Conservation (phyloP, 2,113 vertebrate species). For the Myrmecobius fasciatus region DNA sequence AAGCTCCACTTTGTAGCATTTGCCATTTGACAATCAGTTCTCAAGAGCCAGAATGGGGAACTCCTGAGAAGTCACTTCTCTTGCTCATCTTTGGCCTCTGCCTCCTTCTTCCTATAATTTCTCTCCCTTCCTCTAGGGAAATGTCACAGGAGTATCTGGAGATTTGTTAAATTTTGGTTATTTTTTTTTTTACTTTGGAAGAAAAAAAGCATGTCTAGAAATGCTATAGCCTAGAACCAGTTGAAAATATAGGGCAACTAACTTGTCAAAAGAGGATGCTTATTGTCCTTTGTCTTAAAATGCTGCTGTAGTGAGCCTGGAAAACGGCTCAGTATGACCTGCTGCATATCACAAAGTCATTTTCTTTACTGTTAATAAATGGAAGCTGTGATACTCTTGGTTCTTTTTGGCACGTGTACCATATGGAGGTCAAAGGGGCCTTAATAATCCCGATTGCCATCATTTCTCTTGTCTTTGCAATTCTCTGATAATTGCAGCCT, state of each 20-base stretch:
- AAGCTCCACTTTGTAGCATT: background rate
- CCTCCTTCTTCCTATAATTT: background rate
- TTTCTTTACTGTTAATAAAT: conserved; percentile 11
- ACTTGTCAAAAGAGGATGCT: background rate
- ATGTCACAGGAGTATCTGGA: background rate
- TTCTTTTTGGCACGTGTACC: background rate
- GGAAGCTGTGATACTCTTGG: background rate
- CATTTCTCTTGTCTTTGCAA: background rate
- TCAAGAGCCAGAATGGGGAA: background rate
- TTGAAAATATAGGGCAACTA: background rate
- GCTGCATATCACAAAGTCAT: background rate
- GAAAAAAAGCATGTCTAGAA: background rate
- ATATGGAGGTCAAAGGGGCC: conserved; percentile 26
- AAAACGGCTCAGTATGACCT: background rate
- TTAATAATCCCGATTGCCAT: conserved; percentile 13
- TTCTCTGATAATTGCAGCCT: conserved; percentile 54
- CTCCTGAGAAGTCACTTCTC: background rate
- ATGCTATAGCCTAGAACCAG: background rate
- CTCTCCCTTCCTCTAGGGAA: background rate
- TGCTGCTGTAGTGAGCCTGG: background rate
- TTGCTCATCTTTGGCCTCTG: background rate
- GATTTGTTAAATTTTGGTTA: background rate
- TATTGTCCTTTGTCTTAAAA: conserved; percentile 7
- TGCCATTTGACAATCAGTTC: background rate
- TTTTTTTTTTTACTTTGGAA: background rate